These are phyloP conservation scores for Nebria brevicollis DNA, from an alignment of 2,888 invertebrate genomes.

Conservation along the genomic window DNA sequence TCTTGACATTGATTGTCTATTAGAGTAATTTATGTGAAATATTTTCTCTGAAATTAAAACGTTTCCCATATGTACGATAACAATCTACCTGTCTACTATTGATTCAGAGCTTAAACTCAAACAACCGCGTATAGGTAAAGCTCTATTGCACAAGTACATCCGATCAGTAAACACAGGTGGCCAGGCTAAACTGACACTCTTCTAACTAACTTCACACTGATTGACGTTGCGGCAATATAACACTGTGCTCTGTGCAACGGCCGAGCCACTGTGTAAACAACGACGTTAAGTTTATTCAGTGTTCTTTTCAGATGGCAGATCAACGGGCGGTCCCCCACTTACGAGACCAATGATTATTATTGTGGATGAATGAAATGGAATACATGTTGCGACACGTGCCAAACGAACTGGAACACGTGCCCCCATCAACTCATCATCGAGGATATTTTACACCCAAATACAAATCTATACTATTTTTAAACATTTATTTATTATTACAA, in stretches of 20 bases:
- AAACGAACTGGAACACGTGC: conserved; percentile 15
- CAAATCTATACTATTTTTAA: background rate
- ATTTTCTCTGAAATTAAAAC: background rate
- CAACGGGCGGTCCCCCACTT: conserved; percentile 19
- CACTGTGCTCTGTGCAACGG: background rate
- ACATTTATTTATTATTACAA: too few species aligned
- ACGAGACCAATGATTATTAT: background rate
- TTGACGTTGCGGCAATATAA: background rate
- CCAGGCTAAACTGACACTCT: background rate
- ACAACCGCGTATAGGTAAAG: background rate
- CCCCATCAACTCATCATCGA: background rate
- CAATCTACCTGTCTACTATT: conserved; percentile 11
- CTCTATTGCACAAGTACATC: background rate
- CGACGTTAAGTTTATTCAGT: conserved; percentile 18
- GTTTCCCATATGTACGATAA: conserved; percentile 2
- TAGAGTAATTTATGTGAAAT: too few species aligned
- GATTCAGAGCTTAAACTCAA: background rate
- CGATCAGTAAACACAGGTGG: conserved; percentile 25
- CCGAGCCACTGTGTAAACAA: conserved; percentile 20
- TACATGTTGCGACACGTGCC: conserved; percentile 24
- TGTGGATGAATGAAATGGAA: conserved; percentile 8
- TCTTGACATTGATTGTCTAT: too few species aligned
- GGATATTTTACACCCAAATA: conserved; percentile 22
- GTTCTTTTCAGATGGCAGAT: conserved; percentile 12
- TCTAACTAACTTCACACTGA: conserved; percentile 1